These are phyloP conservation scores for Dynastes hyllus DNA, from an alignment of 2,888 invertebrate species.

Conservation along the genomic window DNA sequence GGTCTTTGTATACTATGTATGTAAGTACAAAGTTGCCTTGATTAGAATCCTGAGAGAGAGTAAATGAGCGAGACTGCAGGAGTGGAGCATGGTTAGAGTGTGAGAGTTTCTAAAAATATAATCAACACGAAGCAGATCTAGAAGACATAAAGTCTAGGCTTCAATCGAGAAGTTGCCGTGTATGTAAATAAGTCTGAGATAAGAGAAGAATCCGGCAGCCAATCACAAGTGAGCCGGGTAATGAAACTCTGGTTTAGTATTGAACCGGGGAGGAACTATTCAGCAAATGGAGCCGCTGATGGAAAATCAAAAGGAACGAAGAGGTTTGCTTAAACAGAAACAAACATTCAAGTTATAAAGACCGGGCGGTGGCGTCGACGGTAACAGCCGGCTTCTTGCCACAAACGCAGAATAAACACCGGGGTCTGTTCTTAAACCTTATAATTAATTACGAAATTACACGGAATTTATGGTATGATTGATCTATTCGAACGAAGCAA, in stretches of 20 bases:
- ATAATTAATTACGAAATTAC: slow-evolving; percentile 69
- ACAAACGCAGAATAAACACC: slow-evolving; percentile 66
- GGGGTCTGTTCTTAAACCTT: slow-evolving; percentile 63
- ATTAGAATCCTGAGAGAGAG: slow-evolving; percentile 41
- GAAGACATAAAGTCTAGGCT: slow-evolving; percentile 58
- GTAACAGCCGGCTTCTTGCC: slow-evolving; percentile 60
- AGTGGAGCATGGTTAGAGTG: slow-evolving; percentile 18
- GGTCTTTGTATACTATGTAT: slow-evolving; percentile 22
- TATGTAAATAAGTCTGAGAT: slow-evolving; percentile 52
- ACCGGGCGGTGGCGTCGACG: slow-evolving; percentile 56
- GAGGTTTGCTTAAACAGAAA: slow-evolving; percentile 70
- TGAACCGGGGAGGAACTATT: slow-evolving; percentile 67
- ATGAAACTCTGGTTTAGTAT: slow-evolving; percentile 68
- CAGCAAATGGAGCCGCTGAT: slow-evolving; percentile 69
- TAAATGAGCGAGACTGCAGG: slow-evolving; percentile 30
- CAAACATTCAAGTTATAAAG: slow-evolving; percentile 70
- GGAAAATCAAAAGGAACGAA: slow-evolving; percentile 70
- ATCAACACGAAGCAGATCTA: slow-evolving; percentile 56
- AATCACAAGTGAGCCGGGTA: slow-evolving; percentile 68
- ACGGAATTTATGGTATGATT: slow-evolving; percentile 66
- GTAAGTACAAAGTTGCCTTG: slow-evolving; percentile 45
- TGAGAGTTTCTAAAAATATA: slow-evolving; percentile 58
- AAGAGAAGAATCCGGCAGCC: slow-evolving; percentile 68
- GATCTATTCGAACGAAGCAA: slow-evolving; percentile 55
- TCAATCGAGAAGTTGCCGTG: slow-evolving; percentile 59